phyloP scores from a whole-genome alignment of 2,888 invertebrate species.

The Ectemnius continuus region DNA sequence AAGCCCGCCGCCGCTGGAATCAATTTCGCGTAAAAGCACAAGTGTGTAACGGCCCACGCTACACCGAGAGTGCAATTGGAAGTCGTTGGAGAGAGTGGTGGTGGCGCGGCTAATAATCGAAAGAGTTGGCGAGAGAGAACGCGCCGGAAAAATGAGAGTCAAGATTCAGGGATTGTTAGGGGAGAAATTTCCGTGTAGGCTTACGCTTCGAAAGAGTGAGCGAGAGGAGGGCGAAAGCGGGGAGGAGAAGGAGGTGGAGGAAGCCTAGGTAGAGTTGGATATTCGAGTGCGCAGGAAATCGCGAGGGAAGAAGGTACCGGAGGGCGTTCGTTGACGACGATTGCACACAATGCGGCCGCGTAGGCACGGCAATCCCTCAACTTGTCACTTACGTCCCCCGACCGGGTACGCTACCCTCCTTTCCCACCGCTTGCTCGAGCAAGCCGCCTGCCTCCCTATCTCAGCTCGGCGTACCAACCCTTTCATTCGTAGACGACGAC shows the following conservation, averaged over 20 bases:
- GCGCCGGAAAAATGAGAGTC: constrained; percentile 35
- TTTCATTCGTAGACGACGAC: constrained; percentile 62
- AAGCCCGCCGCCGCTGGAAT: too few species aligned
- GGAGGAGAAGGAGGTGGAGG: constrained; percentile 12
- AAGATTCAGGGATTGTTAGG: constrained; percentile 38
- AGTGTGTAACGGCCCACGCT: too few species aligned
- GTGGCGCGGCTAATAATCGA: too few species aligned
- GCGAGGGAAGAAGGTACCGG: constrained; percentile 26
- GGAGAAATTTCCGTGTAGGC: too few species aligned
- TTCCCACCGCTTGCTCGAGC: constrained; percentile 25
- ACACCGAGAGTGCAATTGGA: too few species aligned
- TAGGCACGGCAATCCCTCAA: constrained; percentile 73
- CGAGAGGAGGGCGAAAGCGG: not conserved
- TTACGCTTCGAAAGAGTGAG: not conserved
- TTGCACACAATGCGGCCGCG: constrained; percentile 68
- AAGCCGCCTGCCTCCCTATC: constrained; percentile 27
- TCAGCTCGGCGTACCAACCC: constrained; percentile 55
- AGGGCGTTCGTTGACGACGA: constrained; percentile 57
- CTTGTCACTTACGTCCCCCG: constrained; percentile 74
- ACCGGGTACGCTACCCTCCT: constrained; percentile 31
- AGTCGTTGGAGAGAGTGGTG: too few species aligned
- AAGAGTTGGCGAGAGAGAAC: too few species aligned
- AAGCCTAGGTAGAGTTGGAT: constrained; percentile 8
- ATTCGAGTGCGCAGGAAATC: constrained; percentile 44
- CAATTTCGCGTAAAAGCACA: too few species aligned